phyloP scores from a whole-genome alignment of 2,797 vertebrate species.

The Lycodopsis pacificus region DNA sequence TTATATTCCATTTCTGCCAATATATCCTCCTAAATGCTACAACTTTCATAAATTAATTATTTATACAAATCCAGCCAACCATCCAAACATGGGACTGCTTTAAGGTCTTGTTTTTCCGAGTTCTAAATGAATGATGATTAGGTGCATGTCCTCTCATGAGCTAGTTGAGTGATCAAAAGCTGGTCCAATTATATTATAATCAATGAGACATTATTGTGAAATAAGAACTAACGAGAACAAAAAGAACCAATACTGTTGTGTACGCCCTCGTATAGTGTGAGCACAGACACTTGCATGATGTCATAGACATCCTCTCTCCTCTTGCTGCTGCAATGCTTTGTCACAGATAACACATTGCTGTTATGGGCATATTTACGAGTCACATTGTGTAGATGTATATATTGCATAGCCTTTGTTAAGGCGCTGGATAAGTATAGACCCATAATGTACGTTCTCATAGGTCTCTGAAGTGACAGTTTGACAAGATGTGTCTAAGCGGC shows the following conservation, averaged over 20 bases:
- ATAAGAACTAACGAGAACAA: neutral
- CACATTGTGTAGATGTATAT: constrained; percentile 20
- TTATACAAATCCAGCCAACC: neutral
- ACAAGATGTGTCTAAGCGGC: constrained; percentile 66
- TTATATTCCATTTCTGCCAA: neutral
- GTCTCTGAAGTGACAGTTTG: constrained; percentile 65
- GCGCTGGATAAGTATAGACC: constrained; percentile 8
- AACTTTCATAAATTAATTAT: neutral
- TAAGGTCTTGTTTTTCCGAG: neutral
- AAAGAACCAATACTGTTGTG: neutral
- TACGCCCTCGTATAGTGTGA: constrained; percentile 29
- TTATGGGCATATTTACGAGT: constrained; percentile 18
- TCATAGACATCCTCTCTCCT: neutral
- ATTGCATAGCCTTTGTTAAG: constrained; percentile 7
- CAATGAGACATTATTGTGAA: neutral
- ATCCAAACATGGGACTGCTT: neutral
- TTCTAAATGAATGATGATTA: neutral
- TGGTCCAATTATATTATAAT: neutral
- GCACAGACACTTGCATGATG: constrained; percentile 1
- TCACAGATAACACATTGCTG: constrained; percentile 26
- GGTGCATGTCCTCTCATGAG: neutral
- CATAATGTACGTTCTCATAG: constrained; percentile 20
- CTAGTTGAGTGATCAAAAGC: neutral
- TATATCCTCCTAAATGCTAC: no score
- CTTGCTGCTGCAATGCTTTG: neutral